A percentile compares a stretch with the other conserved stretches of the same genome.
Conservation (phyloP, 2,888 invertebrate species). For the Drosophila heteroneura region DNA sequence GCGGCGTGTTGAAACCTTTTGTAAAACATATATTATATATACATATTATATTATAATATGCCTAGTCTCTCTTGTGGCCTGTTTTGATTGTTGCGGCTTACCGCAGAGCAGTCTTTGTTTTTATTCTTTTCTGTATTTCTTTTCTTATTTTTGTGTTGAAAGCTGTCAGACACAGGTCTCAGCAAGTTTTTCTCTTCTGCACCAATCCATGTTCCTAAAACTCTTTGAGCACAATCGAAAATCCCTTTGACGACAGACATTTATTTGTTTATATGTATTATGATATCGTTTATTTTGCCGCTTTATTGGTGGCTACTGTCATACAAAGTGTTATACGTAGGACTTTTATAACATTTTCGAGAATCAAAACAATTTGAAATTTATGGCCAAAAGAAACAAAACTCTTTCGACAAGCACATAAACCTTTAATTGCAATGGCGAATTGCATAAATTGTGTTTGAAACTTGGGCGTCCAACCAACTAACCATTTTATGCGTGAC, state of each 20-base stretch:
- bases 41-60: conserved; percentile 39
- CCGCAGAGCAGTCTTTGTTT: conserved; percentile 16
- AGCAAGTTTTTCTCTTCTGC: conserved; percentile 1
- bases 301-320: background rate
- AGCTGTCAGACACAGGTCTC: conserved; percentile 34
- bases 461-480: conserved; percentile 30
- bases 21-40: conserved; percentile 14
- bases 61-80: conserved; percentile 38
- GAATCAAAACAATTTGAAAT: conserved; percentile 11
- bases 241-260: background rate
- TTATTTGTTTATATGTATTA: background rate
- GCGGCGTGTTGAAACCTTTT: conserved; percentile 27
- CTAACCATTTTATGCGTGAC: conserved; percentile 42
- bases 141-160: conserved; percentile 6
- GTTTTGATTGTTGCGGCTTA: conserved; percentile 51
- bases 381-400: conserved; percentile 2
- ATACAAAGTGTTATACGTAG: conserved; percentile 11
- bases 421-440: conserved; percentile 28
- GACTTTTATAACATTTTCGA: background rate
- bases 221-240: background rate
- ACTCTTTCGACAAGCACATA: conserved; percentile 10
- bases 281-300: background rate
- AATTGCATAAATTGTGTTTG: conserved; percentile 46
- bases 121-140: background rate
- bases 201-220: background rate